Evolutionary conservation across 2,888 invertebrate species (phyloP).

Genomic region (Diploptera punctata): DNA sequence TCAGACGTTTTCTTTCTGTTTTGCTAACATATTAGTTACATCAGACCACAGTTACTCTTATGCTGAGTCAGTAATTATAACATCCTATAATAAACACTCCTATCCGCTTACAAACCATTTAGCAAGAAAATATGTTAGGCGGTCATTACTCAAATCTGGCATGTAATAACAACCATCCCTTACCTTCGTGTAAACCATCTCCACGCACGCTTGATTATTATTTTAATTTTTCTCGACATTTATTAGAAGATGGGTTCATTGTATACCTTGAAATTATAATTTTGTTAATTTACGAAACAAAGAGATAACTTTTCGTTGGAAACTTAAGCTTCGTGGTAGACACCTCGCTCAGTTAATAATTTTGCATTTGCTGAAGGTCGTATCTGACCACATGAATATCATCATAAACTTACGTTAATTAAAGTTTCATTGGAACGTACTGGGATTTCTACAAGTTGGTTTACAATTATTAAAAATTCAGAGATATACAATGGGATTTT

Average conservation of each 20-base stretch:
- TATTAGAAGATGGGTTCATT: background rate
- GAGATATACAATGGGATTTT: too few relatives aligned
- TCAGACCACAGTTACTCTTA: background rate
- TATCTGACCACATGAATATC: too few relatives aligned
- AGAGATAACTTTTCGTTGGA: background rate
- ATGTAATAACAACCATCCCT: background rate
- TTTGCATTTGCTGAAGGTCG: too few relatives aligned
- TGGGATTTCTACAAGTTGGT: too few relatives aligned
- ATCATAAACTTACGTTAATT: too few relatives aligned
- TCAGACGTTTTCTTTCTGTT: background rate
- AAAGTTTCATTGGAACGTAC: too few relatives aligned
- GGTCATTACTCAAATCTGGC: slow-evolving; percentile 9
- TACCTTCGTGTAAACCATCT: slow-evolving; percentile 8
- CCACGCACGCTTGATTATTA: background rate
- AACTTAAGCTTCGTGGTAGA: background rate
- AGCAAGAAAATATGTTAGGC: slow-evolving; percentile 20
- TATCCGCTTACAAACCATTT: slow-evolving; percentile 20
- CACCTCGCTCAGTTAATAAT: too few relatives aligned
- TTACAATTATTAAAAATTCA: too few relatives aligned
- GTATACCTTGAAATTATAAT: slow-evolving; percentile 13
- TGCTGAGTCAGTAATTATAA: background rate
- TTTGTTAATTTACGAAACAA: slow-evolving; percentile 13
- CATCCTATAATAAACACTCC: slow-evolving; percentile 5
- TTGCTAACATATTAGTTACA: background rate
- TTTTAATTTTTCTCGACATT: slow-evolving; percentile 16